Evolutionary conservation across 2,113 vertebrate species (phyloP).

Genomic region (Gnathonemus longibarbis): DNA sequence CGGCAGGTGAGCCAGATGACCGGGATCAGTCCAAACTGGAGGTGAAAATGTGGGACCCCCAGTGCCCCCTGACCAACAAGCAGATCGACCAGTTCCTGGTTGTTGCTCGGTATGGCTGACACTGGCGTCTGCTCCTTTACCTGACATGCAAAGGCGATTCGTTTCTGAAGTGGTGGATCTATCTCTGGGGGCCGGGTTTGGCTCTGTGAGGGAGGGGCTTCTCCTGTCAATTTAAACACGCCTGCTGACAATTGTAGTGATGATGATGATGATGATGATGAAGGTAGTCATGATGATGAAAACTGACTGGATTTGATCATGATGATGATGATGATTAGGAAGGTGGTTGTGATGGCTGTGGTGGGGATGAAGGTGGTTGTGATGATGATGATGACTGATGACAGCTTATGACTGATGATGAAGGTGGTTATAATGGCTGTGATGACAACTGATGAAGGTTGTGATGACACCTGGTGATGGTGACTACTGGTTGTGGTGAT

Average conservation of each 20-base stretch:
- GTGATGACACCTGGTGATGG: background rate
- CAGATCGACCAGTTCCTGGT: conserved; percentile 99
- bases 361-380: no score
- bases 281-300: background rate
- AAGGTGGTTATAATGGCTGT: background rate
- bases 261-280: background rate
- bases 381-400: background rate
- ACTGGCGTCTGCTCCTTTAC: background rate
- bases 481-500: background rate
- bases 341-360: background rate
- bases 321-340: background rate
- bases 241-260: background rate
- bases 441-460: background rate
- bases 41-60: conserved; percentile 94
- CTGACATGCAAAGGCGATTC: background rate
- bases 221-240: background rate
- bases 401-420: background rate
- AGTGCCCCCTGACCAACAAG: conserved; percentile 88
- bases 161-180: background rate
- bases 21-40: conserved; percentile 92
- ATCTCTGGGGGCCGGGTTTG: background rate
- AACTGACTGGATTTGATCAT: background rate
- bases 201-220: background rate
- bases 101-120: conserved; percentile 76
- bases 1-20: conserved; percentile 81